Percentiles rank a stretch among this genome's conserved stretches.
phyloP scores from a whole-genome alignment of 2,888 invertebrate genomes.

The Phoronis australis region DNA sequence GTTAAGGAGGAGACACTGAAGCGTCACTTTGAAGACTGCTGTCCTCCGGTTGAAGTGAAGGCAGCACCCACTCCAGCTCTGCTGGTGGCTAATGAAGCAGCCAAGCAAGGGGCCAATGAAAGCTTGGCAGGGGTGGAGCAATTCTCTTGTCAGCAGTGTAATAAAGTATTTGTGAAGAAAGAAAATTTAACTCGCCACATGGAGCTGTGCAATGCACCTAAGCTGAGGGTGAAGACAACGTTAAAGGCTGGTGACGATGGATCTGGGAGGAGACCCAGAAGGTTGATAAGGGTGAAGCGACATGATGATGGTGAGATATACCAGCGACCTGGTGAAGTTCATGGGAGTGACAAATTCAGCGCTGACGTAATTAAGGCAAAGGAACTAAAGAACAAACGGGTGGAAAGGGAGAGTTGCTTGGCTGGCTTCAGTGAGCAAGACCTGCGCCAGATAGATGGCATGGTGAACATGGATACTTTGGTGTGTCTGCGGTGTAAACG shows the following conservation, averaged over 20 bases:
- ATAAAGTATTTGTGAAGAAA: slow-evolving; percentile 19
- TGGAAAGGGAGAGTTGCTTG: not conserved
- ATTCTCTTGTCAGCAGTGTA: slow-evolving; percentile 20
- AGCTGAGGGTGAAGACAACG: too few species aligned
- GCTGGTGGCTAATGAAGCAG: not conserved
- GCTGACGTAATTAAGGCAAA: not conserved
- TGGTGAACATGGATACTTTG: slow-evolving; percentile 31
- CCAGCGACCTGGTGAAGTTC: slow-evolving; percentile 1
- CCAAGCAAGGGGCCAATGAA: too few species aligned
- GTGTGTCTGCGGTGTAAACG: slow-evolving; percentile 42
- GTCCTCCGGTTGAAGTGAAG: not conserved
- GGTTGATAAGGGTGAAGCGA: not conserved
- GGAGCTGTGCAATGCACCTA: slow-evolving; percentile 11
- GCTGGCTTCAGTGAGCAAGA: not conserved
- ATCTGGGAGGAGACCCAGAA: not conserved
- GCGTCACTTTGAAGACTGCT: too few species aligned
- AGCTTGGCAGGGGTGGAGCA: too few species aligned
- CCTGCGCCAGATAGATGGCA: slow-evolving; percentile 18
- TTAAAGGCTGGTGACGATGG: not conserved
- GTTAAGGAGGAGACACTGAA: too few species aligned
- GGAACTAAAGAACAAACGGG: too few species aligned
- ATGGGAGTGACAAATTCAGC: not conserved
- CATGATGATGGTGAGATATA: too few species aligned
- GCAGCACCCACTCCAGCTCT: not conserved
- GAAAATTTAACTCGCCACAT: slow-evolving; percentile 20